Conservation (phyloP, 2,113 vertebrate species). For the Gracilinanus agilis region DNA sequence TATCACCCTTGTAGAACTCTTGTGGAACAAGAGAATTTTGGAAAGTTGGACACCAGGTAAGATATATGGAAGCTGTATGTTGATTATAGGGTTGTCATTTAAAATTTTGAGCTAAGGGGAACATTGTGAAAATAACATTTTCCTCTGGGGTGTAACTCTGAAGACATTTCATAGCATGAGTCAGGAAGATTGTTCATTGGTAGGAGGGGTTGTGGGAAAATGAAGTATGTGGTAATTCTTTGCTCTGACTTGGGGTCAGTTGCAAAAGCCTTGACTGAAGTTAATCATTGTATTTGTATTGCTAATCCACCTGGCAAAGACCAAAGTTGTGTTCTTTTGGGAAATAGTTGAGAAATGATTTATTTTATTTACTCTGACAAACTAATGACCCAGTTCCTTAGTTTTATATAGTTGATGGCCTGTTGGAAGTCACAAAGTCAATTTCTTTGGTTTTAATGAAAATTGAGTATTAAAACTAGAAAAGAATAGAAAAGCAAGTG, state of each 20-base stretch:
- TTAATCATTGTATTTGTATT: slow-evolving; percentile 28
- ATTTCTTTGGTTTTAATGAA: neutral
- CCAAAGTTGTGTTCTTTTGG: slow-evolving; percentile 12
- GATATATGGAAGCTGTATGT: neutral
- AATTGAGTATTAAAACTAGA: slow-evolving; percentile 22
- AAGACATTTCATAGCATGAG: slow-evolving; percentile 42
- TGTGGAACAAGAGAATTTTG: neutral
- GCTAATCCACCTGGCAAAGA: neutral
- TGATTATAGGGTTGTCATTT: slow-evolving; percentile 16
- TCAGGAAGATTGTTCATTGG: slow-evolving; percentile 15
- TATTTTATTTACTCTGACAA: slow-evolving; percentile 3
- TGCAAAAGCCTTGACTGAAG: slow-evolving; percentile 39
- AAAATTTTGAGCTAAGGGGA: neutral
- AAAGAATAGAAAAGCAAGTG: neutral
- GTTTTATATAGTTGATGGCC: slow-evolving; percentile 13
- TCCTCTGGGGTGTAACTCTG: neutral
- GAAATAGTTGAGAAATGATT: slow-evolving; percentile 34
- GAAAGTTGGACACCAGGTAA: slow-evolving; percentile 30
- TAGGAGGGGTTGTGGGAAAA: slow-evolving; percentile 24
- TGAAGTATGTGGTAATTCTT: slow-evolving; percentile 9
- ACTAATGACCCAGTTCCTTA: neutral
- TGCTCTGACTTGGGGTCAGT: slow-evolving; percentile 9
- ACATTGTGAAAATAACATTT: slow-evolving; percentile 28
- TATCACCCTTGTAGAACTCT: neutral
- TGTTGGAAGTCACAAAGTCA: slow-evolving; percentile 26